Base-by-base conservation (phyloP, 2,113 vertebrate genomes). In the Pavo muticus region DNA sequence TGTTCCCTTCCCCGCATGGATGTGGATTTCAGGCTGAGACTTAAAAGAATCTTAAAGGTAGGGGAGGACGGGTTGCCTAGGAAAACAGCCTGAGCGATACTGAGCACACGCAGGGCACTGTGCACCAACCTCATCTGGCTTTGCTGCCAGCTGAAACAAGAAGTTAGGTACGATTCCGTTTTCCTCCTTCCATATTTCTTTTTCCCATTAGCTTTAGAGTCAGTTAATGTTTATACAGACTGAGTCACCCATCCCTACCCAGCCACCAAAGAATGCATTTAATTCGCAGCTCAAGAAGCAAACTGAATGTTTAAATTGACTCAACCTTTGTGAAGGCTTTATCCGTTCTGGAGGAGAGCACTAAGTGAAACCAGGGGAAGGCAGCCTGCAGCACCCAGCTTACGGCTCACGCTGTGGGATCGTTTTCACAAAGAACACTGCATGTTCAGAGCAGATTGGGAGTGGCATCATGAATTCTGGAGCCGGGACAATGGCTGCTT, bases 181-280 rank as follows among this genome's bases (percentile, higher is more conserved):
- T 91, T 91, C 94, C 89, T 90, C 73, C 70, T 92, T 81, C 78
- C 72, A 56, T 96, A 78, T 95, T 94, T 95, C 85, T 91, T 91
- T 91, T 96, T 94, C 94, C 93, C 90, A 88, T 96, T 95, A 94
- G 90, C 90, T 96, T 94, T 92, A 84, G 83, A 96, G 93, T 93
- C 91, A 76, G 94, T 96, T 95, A 95, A 96, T 95, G 95, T 96
- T 97, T 95, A 94, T 96, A 82, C 91, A 95, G 94, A 87, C 92
- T 96, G 96, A 97, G 91, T 96, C 96, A 96, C 93, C 95, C 91
- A 84, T 94, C 93, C 93, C 96, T 97, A 84, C 94, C 96, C 94
- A 91, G 94, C 82, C 95, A 96, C 94, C 79, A 90, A 97, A 94
- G 96, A 95, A 97, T 93, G 90, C 93, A 79, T 96, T 96, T 96